Evolutionary conservation across 2,797 vertebrate genomes (phyloP), one percentile per base, ranked within the genome.

Genomic region (Melopsittacus undulatus): DNA sequence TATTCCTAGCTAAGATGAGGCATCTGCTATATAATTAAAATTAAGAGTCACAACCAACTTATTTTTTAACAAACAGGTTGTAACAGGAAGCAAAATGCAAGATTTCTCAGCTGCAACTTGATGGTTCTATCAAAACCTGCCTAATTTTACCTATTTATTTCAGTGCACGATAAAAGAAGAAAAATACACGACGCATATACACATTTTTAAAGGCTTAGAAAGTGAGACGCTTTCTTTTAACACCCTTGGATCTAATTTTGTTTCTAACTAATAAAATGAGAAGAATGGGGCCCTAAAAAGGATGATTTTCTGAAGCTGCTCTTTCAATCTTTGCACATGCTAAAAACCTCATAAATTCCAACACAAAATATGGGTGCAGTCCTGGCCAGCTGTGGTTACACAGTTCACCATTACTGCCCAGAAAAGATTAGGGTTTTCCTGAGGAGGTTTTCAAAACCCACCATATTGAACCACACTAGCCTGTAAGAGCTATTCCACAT

Each of bases 391-490:
- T 74, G 68, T 83, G 68, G 52, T 80, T 61, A 59, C 40, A 34
- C 30, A 27, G 62, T 69, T 86, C 74, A 90, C 54, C 27, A 68
- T 57, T 83, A 83, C 46, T 76, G 75, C 75, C 56, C 84, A 75
- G 72, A 93, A 80, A 89, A 92, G 75, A 82, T 92, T 54, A 94
- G 38, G 59, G 75, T 77, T 91, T 95, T 84, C 51, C 11, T 94
- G 90, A 95, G 69, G 69, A 97, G 96, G 87, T 89, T 94, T 95
- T 97, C 74, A 96, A 94, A 96, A 95, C 77, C 94, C 91, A 96
- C 76, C 51, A 52, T 92, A 97, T 92, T 94, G 96, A 97, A 94
- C 94, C 67, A 84, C 76, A 84, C 69, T 38, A 88, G 76, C 79
- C 87, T 56, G 45, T 94, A 96, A 97, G 86, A 97, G 94, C 95